Evolutionary conservation across 1,140 invertebrate species (phyloP).

Genomic region (Fopius arisanus): DNA sequence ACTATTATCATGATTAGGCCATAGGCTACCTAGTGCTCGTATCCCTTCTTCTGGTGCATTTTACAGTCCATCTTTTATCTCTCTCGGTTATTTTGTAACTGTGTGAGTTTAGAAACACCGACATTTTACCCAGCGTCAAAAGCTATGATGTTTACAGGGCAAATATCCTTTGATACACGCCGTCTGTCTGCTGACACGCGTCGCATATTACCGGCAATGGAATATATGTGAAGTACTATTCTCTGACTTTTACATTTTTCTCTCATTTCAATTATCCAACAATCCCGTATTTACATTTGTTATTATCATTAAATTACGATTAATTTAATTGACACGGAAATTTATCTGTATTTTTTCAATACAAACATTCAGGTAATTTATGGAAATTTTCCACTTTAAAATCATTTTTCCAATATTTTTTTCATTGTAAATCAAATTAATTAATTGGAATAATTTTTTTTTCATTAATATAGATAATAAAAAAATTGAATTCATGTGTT

Average conservation of each 20-base stretch:
- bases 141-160: constrained; percentile 53
- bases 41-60: not conserved
- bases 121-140: constrained; percentile 30
- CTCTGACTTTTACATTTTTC: constrained; percentile 13
- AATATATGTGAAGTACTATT: constrained; percentile 21
- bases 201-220: constrained; percentile 40
- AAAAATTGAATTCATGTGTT: too few species aligned
- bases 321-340: too few species aligned
- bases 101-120: not conserved
- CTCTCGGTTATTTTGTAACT: constrained; percentile 1
- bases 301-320: too few species aligned
- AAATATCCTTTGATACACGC: constrained; percentile 56
- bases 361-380: not conserved
- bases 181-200: constrained; percentile 53
- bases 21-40: constrained; percentile 18
- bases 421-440: too few species aligned
- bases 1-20: constrained; percentile 47
- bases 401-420: too few species aligned
- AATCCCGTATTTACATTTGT: not conserved
- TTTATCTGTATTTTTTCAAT: too few species aligned
- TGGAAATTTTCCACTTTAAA: too few species aligned
- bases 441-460: too few species aligned
- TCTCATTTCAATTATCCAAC: constrained; percentile 8
- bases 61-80: constrained; percentile 4
- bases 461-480: too few species aligned